Evolutionary conservation across 2,888 invertebrate species (phyloP), one percentile per base, ranked within the genome.

Genomic region (Charanyca ferruginea): DNA sequence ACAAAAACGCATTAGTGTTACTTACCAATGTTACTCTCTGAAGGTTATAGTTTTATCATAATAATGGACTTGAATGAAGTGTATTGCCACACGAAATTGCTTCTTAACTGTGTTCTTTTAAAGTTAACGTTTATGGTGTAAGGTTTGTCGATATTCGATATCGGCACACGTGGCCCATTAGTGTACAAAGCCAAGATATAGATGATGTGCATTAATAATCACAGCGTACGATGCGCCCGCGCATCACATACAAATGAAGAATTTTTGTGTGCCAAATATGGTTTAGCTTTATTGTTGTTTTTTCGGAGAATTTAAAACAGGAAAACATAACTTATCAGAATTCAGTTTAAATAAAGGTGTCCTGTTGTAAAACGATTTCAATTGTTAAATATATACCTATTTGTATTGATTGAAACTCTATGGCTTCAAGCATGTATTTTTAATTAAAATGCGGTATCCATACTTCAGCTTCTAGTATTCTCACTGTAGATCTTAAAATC

Each of bases 1-100:
- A 92, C 90, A 90, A 88, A 91, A 92, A 92, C 83, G 88, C 93
- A 92, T 92, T 91, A 92, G 89, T 89, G 87, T 88, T 89, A 90
- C 88, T 88, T 89, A 89, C 87, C 83, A 86, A 86, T 86, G 80
- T 86, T 84, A 83, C 85, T 80, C 81, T 83, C 81, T 83, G 81
- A 87, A 87, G 88, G 85, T 86, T 87, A 85, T 85, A 85, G 78
- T 87, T 93, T 89, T 91, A 90, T 90, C 87, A 86, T 88, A 87
- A 90, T 89, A 90, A 89, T 89, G 85, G 65, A 59, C 59, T 55
- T 74, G 77, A 74, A 81, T 77, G 66, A 79, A 73, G 71, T 47
- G 48, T 48, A 18, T 53, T 65, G 68, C 58, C 25, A 38, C 35
- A 28, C 44, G 38, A 66, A 74, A 77, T 45, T 58, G 47, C 32